phyloP scores from a whole-genome alignment of 2,113 vertebrate genomes.

The Zosterops pallidus region DNA sequence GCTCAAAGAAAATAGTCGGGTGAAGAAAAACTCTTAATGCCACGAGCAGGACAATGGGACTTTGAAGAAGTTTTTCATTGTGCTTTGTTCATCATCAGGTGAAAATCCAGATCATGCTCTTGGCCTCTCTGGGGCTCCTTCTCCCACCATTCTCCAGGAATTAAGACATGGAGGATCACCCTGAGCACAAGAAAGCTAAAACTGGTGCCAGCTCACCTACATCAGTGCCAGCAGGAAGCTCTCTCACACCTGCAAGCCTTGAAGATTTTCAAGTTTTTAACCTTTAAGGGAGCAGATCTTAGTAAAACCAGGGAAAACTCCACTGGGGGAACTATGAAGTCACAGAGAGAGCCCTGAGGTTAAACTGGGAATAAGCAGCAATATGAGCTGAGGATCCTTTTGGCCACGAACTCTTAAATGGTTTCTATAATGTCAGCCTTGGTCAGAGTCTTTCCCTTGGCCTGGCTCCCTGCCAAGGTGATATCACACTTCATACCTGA shows the following conservation, averaged over 20 bases:
- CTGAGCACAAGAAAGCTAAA: fast-evolving
- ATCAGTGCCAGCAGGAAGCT: neutral
- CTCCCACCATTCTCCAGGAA: neutral
- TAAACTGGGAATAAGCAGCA: neutral
- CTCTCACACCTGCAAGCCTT: neutral
- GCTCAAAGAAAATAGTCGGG: neutral
- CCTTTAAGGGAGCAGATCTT: neutral
- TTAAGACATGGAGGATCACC: fast-evolving
- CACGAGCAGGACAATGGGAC: neutral
- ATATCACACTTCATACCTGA: neutral
- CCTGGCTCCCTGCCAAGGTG: slow-evolving; percentile 9
- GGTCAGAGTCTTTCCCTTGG: neutral
- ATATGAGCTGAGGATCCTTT: neutral
- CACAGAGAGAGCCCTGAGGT: neutral
- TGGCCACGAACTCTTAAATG: neutral
- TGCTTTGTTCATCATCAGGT: neutral
- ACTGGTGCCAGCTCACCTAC: neutral
- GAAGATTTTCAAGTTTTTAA: neutral
- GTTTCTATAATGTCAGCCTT: neutral
- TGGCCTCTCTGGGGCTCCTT: neutral
- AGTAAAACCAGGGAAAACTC: neutral
- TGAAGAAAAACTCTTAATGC: neutral
- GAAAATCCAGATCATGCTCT: neutral
- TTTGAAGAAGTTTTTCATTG: neutral
- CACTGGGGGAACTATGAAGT: neutral